Evolutionary conservation across 2,113 vertebrate genomes (phyloP), one percentile per base, ranked within the genome.

Genomic region (Rhea pennata): DNA sequence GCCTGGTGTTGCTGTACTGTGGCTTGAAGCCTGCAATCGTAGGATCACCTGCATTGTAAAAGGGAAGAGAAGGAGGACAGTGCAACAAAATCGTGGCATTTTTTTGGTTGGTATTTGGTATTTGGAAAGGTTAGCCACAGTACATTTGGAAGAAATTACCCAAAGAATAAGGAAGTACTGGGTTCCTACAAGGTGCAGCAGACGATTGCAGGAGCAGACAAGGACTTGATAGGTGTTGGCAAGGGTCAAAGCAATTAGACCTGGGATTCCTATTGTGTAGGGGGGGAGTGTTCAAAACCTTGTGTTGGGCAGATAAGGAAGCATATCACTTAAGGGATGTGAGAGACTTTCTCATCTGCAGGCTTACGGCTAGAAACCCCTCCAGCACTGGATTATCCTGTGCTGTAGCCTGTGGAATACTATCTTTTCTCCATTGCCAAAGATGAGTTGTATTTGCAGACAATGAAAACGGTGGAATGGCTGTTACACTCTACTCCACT

Each of bases 281-380:
- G 15, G 8, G 1, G 1, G 6, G 6, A 59, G 26, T 24, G 8
- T 59, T 78, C 3, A 21, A 15, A 54, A 62, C 66, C 10, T 66
- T 93, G 54, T 16, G 46, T 16, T 22, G 26, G 15, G 26, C 36
- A 73, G 20, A 33, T 50, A 33, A 84, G 36, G 50, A 85, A 21
- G 31, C 59, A 7, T 0, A 1, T 53, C 4, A 9, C 48, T 79
- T 78, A 36, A 1, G 31, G 36, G 1, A 5, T 44, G 24, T 51
- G 27, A 36, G 8, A 74, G 74, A 51, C 9, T 54, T 33, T 51
- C 74, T n/a, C n/a, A n/a, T n/a, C n/a, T n/a, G n/a, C n/a, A n/a
- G n/a, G n/a, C n/a, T n/a, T n/a, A n/a, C n/a, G n/a, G n/a, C n/a
- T n/a, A n/a, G 33, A 80, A 74, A 46, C 29, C 11, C 22, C 79